These are phyloP conservation scores for Trinectes maculatus DNA, from an alignment of 2,113 vertebrate genomes.

Conservation along the genomic window DNA sequence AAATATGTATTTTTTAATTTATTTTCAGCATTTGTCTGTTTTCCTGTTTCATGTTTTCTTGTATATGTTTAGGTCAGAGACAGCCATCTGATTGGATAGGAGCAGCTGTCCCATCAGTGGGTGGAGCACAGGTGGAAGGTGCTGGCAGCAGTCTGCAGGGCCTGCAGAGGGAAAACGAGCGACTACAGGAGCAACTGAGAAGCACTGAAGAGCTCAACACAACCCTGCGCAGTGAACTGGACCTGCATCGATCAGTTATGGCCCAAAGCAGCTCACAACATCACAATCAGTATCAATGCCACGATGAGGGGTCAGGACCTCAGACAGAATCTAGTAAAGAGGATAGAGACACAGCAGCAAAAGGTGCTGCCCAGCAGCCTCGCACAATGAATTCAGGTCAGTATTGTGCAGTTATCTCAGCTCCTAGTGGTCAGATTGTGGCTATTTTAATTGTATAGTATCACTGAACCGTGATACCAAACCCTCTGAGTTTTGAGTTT, in stretches of 20 bases:
- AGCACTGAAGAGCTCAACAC: conserved; percentile 79
- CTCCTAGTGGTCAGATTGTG: not conserved
- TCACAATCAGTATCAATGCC: conserved; percentile 13
- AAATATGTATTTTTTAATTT: not conserved
- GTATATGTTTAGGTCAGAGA: conserved; percentile 52
- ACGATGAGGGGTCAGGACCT: conserved; percentile 4
- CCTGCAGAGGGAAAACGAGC: conserved; percentile 77
- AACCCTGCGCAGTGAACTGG: conserved; percentile 78
- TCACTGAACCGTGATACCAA: no score
- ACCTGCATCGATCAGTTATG: conserved; percentile 81
- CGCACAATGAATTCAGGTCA: conserved; percentile 65
- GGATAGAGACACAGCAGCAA: conserved; percentile 7
- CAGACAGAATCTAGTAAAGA: not conserved
- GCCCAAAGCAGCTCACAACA: conserved; percentile 54
- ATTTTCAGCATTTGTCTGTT: not conserved
- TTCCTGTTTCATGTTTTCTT: conserved; percentile 4
- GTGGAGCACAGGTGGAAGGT: conserved; percentile 44
- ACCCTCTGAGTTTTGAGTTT: not conserved
- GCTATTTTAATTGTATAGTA: not conserved
- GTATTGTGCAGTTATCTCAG: not conserved
- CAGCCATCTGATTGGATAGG: conserved; percentile 33
- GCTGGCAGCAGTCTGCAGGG: conserved; percentile 48
- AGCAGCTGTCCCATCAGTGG: conserved; percentile 24
- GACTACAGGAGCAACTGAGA: conserved; percentile 79
- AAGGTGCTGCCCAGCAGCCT: not conserved